phyloP scores from a whole-genome alignment of 2,113 vertebrate genomes.

The Noctilio leporinus region DNA sequence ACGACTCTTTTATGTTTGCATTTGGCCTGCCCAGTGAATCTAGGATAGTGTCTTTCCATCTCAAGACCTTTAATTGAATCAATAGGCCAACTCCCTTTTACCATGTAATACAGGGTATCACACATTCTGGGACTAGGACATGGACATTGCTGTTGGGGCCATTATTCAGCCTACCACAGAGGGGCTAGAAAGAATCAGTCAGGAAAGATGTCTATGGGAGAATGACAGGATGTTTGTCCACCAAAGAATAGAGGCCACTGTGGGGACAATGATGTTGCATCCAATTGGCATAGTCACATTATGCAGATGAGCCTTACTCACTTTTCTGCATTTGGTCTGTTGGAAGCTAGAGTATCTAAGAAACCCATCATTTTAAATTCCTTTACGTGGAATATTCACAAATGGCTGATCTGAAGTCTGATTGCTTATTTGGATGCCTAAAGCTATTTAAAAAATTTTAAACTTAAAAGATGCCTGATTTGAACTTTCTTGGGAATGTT shows the following conservation, averaged over 20 bases:
- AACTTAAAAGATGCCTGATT: slow-evolving; percentile 6
- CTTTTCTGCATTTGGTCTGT: neutral
- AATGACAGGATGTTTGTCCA: neutral
- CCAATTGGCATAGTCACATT: neutral
- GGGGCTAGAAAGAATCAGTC: no score
- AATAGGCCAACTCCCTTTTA: neutral
- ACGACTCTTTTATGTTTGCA: neutral
- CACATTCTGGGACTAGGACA: neutral
- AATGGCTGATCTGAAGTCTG: neutral
- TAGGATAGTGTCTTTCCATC: neutral
- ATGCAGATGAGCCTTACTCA: neutral
- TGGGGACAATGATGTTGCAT: neutral
- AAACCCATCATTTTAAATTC: neutral
- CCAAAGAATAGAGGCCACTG: neutral
- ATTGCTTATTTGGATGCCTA: slow-evolving; percentile 19
- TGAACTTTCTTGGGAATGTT: slow-evolving; percentile 16
- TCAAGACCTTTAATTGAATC: neutral
- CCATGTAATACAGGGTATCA: neutral
- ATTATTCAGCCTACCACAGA: neutral
- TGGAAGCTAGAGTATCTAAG: neutral
- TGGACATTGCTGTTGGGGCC: neutral
- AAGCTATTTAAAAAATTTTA: slow-evolving; percentile 32
- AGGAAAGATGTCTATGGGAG: neutral
- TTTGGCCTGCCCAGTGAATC: neutral
- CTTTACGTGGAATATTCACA: neutral